These are phyloP conservation scores for Chamaedrilus cognettii DNA, from an alignment of 2,888 invertebrate genomes.

Conservation along the genomic window DNA sequence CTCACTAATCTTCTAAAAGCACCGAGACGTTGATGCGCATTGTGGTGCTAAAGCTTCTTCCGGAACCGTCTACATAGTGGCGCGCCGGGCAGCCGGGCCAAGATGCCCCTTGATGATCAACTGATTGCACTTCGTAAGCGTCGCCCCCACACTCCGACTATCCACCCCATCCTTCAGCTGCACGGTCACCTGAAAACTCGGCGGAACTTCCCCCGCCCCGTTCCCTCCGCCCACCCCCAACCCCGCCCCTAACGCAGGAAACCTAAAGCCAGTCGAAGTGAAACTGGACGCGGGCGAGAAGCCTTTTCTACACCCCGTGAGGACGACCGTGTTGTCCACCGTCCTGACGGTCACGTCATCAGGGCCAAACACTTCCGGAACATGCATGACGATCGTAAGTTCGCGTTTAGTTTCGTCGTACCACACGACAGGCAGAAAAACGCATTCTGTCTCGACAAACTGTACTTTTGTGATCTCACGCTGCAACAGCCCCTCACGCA, in stretches of 20 bases:
- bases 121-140: constrained; percentile 15
- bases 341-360: constrained; percentile 18
- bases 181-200: background rate
- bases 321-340: constrained; percentile 11
- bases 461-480: too few species aligned
- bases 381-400: constrained; percentile 9
- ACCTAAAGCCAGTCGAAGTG: background rate
- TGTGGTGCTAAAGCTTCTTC: too few species aligned
- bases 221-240: background rate
- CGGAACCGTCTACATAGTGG: too few species aligned
- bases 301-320: background rate
- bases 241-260: background rate
- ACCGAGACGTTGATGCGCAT: too few species aligned
- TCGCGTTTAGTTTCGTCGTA: constrained; percentile 8
- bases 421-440: constrained; percentile 4
- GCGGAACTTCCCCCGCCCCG: background rate
- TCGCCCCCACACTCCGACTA: constrained; percentile 15
- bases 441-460: background rate
- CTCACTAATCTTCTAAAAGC: too few species aligned
- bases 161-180: constrained; percentile 5
- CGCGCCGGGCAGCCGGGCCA: constrained; percentile 5
- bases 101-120: constrained; percentile 14
- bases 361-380: constrained; percentile 6
- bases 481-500: background rate
- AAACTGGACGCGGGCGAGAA: background rate